Base-by-base conservation (phyloP, 2,113 vertebrate species). In the Oncorhynchus mykiss region DNA sequence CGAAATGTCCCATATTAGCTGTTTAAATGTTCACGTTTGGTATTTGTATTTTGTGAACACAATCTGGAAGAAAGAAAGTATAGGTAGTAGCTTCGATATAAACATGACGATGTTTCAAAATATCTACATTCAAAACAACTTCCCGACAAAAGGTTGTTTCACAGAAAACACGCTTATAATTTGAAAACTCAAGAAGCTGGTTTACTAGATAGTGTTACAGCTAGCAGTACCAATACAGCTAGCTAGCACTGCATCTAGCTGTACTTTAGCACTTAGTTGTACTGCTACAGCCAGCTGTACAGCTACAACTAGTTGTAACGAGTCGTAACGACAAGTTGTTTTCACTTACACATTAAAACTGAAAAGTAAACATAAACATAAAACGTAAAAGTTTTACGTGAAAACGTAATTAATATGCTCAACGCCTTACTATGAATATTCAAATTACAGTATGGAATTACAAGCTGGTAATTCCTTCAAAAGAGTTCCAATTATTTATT, bases 391-490 rank as follows among this genome's bases (percentile, higher is more conserved):
- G 45, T n/a, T n/a, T n/a, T n/a, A 57, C 70, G 65, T 3, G 29
- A 34, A 25, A 24, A 22, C 11, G 54, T 66, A 85, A 90, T 89
- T 82, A 88, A 82, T 60, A 74, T 86, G 74, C 79, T 66, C 7
- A 67, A 75, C 1, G 82, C 81, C 84, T 84, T 71, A 82, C 62
- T n/a, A 62, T 67, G 72, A 39, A 79, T 69, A 73, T 76, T 82
- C 76, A 84, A 76, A 87, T 87, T 75, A 78, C 78, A 82, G 80
- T 84, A 74, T 76, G 83, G 77, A 85, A 88, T 84, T 86, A 87
- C 77, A 87, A 82, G 80, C 78, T 73, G 81, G 72, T 88, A 85
- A 89, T 87, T 87, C 86, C 81, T 85, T 86, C 82, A 88, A 86
- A 88, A 84, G 85, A 81, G 75, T 73, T 82, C 72, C 70, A 82